These are phyloP conservation scores for Pipistrellus pipistrellus DNA, from an alignment of 2,797 vertebrate genomes.

Conservation along the genomic window DNA sequence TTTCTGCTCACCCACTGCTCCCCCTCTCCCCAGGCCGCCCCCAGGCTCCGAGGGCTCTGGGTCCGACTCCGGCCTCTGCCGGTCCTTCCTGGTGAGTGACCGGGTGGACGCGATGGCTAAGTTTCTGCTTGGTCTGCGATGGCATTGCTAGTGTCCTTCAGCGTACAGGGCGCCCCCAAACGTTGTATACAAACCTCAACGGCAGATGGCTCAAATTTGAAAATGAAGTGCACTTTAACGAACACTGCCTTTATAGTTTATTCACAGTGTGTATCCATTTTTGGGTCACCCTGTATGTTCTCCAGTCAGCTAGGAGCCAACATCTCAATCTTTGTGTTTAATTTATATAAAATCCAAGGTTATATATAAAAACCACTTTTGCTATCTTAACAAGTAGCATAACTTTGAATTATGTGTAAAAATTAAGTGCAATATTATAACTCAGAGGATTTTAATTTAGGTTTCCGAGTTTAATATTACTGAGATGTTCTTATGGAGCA, in stretches of 20 bases:
- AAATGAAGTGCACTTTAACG: too few relatives aligned
- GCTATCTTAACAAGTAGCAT: slow-evolving; percentile 22
- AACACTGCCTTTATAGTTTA: too few relatives aligned
- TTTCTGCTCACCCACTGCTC: not conserved
- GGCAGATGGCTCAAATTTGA: too few relatives aligned
- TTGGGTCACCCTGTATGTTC: not conserved
- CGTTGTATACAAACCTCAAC: too few relatives aligned
- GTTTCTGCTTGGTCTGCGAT: not conserved
- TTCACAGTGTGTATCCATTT: too few relatives aligned
- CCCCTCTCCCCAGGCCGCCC: too few relatives aligned
- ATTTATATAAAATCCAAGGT: not conserved
- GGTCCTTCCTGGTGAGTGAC: too few relatives aligned
- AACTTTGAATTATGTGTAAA: slow-evolving; percentile 19
- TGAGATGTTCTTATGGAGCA: slow-evolving; percentile 3
- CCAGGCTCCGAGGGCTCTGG: too few relatives aligned
- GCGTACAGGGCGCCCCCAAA: not conserved
- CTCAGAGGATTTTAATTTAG: slow-evolving; percentile 32
- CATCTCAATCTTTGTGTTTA: slow-evolving; percentile 20
- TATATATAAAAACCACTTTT: not conserved
- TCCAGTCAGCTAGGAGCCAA: not conserved
- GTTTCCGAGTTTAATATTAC: not conserved
- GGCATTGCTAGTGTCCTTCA: slow-evolving; percentile 8
- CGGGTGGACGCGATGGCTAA: not conserved
- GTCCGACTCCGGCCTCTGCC: too few relatives aligned
- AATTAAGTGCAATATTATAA: not conserved